Evolutionary conservation across 2,888 invertebrate genomes (phyloP), one percentile per base, ranked within the genome.

Genomic region (Hirtodrosophila alboralis): DNA sequence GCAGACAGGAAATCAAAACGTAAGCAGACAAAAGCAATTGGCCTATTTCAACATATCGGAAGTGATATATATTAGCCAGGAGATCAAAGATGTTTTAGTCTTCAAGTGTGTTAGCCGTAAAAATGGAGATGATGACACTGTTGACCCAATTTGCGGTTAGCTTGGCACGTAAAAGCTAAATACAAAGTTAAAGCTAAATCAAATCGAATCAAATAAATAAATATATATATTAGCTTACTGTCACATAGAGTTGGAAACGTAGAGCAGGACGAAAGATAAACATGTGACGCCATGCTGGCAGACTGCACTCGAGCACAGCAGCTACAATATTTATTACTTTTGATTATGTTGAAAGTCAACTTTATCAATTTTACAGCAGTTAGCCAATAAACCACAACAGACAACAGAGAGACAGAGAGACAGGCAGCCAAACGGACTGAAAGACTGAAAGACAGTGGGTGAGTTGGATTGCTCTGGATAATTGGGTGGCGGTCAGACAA

Each of bases 351-450:
- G 79, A 69, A 73, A 81, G 85, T 85, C 84, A 81, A 83, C 81
- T 85, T 81, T 85, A 81, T 81, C 85, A 85, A 81, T 85, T 81
- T 81, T 81, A 81, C 85, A 81, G 84, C 79, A 81, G 79, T 83
- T 75, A 73, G 79, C 80, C 81, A 75, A 81, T 81, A 81, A 81
- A 83, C 84, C 81, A 75, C 85, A 83, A 57, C 62, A 59, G 64
- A 71, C 79, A 79, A 58, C 65, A 43, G 38, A 43, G 40, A 47
- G 28, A 30, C 43, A 52, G 30, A 8, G 16, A 37, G 40, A 30
- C 47, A n/a, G 16, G 13, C 36, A 41, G 36, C 6, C 12, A 37
- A 30, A 9, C 14, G n/a, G 45, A 41, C 27, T 12, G 6, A 5
- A 3, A 13, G 43, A n/a, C 44, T 9, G 12, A n/a, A 27, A 1